Evolutionary conservation across 2,888 invertebrate genomes (phyloP).

Genomic region (Drosophila pegasa): DNA sequence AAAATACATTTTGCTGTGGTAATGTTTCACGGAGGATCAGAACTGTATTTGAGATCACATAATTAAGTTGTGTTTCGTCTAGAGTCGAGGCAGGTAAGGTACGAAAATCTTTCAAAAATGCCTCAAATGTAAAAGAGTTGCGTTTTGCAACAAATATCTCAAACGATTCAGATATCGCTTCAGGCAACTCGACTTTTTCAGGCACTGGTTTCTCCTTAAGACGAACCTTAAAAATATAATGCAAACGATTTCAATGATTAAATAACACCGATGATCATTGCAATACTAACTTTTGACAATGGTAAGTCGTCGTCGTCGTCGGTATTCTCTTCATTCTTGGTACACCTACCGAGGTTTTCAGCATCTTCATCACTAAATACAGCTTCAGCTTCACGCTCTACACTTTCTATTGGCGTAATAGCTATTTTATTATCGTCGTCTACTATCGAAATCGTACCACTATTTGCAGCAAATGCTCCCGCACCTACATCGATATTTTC

Average conservation of each 20-base stretch:
- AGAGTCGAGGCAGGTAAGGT: constrained; percentile 81
- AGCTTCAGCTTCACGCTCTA: constrained; percentile 82
- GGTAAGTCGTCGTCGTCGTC: constrained; percentile 89
- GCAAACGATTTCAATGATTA: background rate
- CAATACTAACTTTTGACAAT: constrained; percentile 88
- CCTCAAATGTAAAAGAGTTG: constrained; percentile 83
- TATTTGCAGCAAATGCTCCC: constrained; percentile 31
- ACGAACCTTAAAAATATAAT: constrained; percentile 75
- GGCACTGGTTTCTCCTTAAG: constrained; percentile 84
- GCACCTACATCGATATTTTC: constrained; percentile 52
- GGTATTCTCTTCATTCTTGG: constrained; percentile 84
- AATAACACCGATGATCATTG: no score
- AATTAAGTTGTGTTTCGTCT: constrained; percentile 84
- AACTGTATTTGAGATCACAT: constrained; percentile 84
- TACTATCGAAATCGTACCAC: constrained; percentile 40
- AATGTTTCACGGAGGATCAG: constrained; percentile 83
- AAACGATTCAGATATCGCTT: constrained; percentile 83
- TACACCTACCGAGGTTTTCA: constrained; percentile 87
- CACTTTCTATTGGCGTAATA: constrained; percentile 62
- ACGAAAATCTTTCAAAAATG: constrained; percentile 84
- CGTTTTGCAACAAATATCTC: constrained; percentile 83
- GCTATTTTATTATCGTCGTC: constrained; percentile 75
- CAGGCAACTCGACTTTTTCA: constrained; percentile 84
- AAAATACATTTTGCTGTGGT: constrained; percentile 84
- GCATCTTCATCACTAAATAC: constrained; percentile 86